phyloP scores from a whole-genome alignment of 2,113 vertebrate species.

The Alces alces region DNA sequence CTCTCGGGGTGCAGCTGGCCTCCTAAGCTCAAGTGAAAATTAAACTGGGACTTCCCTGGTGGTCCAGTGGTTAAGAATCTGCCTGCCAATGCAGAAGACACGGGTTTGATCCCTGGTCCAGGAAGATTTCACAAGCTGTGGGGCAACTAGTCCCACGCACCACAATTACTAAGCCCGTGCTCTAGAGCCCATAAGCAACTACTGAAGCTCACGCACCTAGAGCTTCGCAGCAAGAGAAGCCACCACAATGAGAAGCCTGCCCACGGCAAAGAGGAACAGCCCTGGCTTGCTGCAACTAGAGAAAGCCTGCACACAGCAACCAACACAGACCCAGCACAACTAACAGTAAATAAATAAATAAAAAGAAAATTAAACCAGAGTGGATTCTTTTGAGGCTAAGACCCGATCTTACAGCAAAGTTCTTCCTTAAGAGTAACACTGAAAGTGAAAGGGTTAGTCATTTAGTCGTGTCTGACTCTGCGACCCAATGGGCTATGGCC shows the following conservation, averaged over 20 bases:
- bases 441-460: not conserved
- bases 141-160: not conserved
- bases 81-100: not conserved
- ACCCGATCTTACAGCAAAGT: not conserved
- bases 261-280: not conserved
- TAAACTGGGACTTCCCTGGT: not conserved
- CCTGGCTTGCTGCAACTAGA: not conserved
- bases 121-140: not conserved
- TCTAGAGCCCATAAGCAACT: not conserved
- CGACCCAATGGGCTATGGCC: not conserved
- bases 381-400: not conserved
- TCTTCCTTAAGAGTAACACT: not conserved
- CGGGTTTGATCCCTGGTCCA: not conserved
- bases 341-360: not conserved
- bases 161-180: not conserved
- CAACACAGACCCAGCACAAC: not conserved
- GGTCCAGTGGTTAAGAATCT: not conserved
- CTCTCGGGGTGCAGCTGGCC: rapidly evolving
- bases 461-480: not conserved
- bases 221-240: not conserved
- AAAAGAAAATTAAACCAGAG: not conserved
- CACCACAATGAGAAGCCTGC: not conserved
- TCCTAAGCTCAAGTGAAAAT: not conserved
- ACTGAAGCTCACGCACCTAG: rapidly evolving
- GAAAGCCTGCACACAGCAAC: not conserved